Evolutionary conservation across 2,888 invertebrate species (phyloP), one percentile per base, ranked within the genome.

Genomic region (Hesperia comma): DNA sequence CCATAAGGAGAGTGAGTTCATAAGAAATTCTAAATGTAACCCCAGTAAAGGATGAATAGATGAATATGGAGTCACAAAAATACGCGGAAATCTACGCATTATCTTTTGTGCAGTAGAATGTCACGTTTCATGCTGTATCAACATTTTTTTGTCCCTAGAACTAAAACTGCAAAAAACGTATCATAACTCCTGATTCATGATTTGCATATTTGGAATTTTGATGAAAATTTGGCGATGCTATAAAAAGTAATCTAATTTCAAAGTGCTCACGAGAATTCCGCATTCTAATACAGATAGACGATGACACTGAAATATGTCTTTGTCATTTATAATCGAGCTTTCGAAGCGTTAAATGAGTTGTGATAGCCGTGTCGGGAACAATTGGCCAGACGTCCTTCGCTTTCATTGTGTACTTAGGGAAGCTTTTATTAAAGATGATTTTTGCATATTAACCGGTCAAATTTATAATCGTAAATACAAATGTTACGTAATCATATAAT

Each of bases 261-360:
- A 46, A 46, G 43, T 46, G 43, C 43, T 46, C 17, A 15, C n/a
- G 7, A 15, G 15, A 46, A 37, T 15, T 15, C 43, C 17, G 43
- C 43, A 46, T 46, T n/a, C 17, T 49, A 19, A 61, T 51, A 61
- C 15, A 21, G 19, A 61, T 12, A 61, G 41, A 54, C 26, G 26
- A 40, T 40, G 53, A 54, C 53, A 33, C 14, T 40, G 26, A 41
- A 54, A 41, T 17, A n/a, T 55, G 55, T 33, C 62, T 46, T 55
- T 55, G 55, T 55, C 33, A 33, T 46, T 63, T 55, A 43, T 43
- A 63, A 63, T 54, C 14, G 62, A 63, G 54, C 32, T 55, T 43
- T 46, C 62, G 62, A 63, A 63, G 62, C 43, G 43, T 63, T 63
- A 63, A 63, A 55, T 63, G 32, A 63, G 43, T 55, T 63, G 55